These are phyloP conservation scores for Lumbricus terrestris DNA, from an alignment of 2,888 invertebrate species.

Conservation along the genomic window DNA sequence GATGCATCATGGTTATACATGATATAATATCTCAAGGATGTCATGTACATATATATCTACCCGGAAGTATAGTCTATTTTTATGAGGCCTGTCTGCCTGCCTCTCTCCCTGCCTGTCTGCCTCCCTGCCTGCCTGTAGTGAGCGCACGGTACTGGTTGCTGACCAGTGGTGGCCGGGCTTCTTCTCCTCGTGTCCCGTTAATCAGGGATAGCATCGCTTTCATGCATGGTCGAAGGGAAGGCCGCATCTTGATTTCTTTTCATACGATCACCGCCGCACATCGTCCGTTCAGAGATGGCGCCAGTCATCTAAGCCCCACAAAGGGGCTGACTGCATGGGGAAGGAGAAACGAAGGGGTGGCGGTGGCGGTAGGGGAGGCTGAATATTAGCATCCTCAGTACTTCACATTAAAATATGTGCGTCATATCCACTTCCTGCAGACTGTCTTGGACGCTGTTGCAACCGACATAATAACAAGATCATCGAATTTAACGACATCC, in stretches of 20 bases:
- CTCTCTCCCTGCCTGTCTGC: not conserved
- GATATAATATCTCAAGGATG: too few relatives aligned
- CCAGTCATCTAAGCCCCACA: not conserved
- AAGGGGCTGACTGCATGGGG: not conserved
- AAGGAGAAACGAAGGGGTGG: not conserved
- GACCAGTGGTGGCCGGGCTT: too few relatives aligned
- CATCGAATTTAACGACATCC: not conserved
- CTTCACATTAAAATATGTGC: not conserved
- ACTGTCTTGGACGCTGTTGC: not conserved
- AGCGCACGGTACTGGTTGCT: not conserved
- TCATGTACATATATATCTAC: not conserved
- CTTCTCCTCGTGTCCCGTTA: not conserved
- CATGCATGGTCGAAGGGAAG: not conserved
- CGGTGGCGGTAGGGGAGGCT: too few relatives aligned
- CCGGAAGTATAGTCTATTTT: too few relatives aligned
- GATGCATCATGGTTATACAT: too few relatives aligned
- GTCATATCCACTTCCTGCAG: not conserved
- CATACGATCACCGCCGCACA: not conserved
- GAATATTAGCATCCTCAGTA: not conserved
- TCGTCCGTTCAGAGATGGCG: not conserved
- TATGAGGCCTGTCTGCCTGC: not conserved
- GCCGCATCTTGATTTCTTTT: not conserved
- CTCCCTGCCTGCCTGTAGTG: not conserved
- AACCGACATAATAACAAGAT: not conserved
- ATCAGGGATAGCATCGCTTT: not conserved